Percentiles rank a stretch among this genome's conserved stretches.
Conservation (phyloP, 2,113 vertebrate species). For the Delphinapterus leucas region DNA sequence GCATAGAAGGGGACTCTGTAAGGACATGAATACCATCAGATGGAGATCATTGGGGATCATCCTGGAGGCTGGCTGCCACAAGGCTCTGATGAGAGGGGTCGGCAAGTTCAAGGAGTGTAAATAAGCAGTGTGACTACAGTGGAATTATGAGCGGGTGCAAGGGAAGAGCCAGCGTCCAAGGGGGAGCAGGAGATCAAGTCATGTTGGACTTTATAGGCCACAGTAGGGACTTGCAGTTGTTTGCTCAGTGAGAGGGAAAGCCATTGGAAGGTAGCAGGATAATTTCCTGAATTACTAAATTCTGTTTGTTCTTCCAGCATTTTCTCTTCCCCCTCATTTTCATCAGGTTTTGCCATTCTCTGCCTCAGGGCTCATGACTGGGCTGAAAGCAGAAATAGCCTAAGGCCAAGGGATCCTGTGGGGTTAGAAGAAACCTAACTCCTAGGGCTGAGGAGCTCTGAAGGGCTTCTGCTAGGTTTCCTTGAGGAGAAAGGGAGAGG, state of each 20-base stretch:
- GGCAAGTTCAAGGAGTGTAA: neutral
- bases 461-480: neutral
- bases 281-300: neutral
- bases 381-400: neutral
- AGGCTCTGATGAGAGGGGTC: neutral
- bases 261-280: neutral
- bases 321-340: neutral
- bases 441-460: neutral
- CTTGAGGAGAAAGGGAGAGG: neutral
- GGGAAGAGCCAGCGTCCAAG: neutral
- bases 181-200: neutral
- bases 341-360: neutral
- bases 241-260: neutral
- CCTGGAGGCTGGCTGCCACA: neutral
- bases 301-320: neutral
- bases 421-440: neutral
- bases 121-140: neutral
- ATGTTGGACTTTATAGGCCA: neutral
- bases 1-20: fast-evolving
- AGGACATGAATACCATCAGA: neutral
- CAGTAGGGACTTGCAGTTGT: neutral
- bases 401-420: neutral
- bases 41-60: neutral
- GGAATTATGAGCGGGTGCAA: neutral
- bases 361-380: neutral